Conservation (phyloP, 2,113 vertebrate species). For the Triplophysa tibetana region DNA sequence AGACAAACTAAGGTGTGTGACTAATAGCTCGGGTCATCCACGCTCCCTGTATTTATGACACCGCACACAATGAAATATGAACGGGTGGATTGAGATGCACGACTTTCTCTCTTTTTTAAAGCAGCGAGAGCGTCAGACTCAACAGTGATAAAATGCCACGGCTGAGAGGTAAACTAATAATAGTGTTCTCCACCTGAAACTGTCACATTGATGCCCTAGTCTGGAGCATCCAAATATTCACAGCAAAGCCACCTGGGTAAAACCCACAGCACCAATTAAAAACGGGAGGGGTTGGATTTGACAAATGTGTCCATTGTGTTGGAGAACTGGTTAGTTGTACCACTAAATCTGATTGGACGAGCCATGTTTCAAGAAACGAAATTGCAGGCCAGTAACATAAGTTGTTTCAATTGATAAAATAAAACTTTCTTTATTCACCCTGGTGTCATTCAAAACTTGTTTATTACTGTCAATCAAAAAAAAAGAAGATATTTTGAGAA, state of each 20-base stretch:
- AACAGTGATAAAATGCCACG: constrained; percentile 77
- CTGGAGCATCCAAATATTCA: constrained; percentile 63
- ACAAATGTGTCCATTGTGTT: background rate
- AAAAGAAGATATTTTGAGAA: too few relatives aligned
- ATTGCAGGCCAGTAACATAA: too few relatives aligned
- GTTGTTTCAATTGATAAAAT: background rate
- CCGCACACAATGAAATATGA: constrained; percentile 75
- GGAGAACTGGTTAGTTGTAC: background rate
- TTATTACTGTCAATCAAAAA: too few relatives aligned
- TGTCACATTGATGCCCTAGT: constrained; percentile 75
- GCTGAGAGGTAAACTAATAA: constrained; percentile 81
- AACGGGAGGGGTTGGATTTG: constrained; percentile 7
- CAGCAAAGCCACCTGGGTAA: constrained; percentile 61
- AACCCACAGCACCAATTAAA: constrained; percentile 53
- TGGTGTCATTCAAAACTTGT: too few relatives aligned
- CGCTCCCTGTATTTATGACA: constrained; percentile 77
- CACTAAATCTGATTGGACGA: background rate
- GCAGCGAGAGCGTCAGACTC: constrained; percentile 76
- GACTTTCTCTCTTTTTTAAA: constrained; percentile 65
- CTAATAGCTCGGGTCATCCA: constrained; percentile 74
- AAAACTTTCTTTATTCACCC: too few relatives aligned
- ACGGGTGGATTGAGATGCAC: constrained; percentile 73
- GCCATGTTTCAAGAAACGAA: background rate
- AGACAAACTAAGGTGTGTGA: constrained; percentile 72
- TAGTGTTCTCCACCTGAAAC: constrained; percentile 81